Evolutionary conservation across 64 coral and sea anemone species (phyloP).

Genomic region (Montipora foliosa): DNA sequence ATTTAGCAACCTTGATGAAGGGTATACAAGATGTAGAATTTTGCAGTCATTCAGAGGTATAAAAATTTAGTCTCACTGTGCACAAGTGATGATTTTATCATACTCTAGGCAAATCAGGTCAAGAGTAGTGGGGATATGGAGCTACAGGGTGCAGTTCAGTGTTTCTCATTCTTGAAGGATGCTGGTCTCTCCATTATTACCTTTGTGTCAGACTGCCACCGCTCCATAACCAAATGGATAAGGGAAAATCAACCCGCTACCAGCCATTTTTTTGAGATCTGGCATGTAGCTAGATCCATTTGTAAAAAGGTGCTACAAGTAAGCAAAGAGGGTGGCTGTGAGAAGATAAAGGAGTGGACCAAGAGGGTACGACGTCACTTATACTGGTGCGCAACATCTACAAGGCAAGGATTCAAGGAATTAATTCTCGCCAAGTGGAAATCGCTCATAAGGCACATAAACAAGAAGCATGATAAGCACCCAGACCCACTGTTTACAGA

Average conservation of each 20-base stretch:
- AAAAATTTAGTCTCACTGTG: too few species aligned
- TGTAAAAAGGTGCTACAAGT: constrained; percentile 7
- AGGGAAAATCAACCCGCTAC: background rate
- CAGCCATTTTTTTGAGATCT: constrained; percentile 64
- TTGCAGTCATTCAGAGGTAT: too few species aligned
- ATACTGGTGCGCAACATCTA: constrained; percentile 48
- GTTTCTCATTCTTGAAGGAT: constrained; percentile 19
- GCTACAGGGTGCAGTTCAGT: constrained; percentile 43
- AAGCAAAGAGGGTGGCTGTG: constrained; percentile 52
- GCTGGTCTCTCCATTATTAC: background rate
- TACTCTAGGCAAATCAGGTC: too few species aligned
- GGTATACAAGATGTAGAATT: too few species aligned
- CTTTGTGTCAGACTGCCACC: constrained; percentile 59
- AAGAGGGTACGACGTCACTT: constrained; percentile 32
- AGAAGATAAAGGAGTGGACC: constrained; percentile 19
- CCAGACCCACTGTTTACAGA: background rate
- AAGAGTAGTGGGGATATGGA: constrained; percentile 36
- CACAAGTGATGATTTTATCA: too few species aligned
- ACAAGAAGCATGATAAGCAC: constrained; percentile 20
- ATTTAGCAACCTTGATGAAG: too few species aligned
- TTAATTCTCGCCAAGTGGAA: constrained; percentile 37
- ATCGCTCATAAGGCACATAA: constrained; percentile 35
- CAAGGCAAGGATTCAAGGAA: background rate
- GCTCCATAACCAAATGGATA: constrained; percentile 67
- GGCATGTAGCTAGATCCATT: constrained; percentile 51